These are phyloP conservation scores for Erinaceus europaeus DNA, from an alignment of 2,113 vertebrate genomes.

Conservation along the genomic window DNA sequence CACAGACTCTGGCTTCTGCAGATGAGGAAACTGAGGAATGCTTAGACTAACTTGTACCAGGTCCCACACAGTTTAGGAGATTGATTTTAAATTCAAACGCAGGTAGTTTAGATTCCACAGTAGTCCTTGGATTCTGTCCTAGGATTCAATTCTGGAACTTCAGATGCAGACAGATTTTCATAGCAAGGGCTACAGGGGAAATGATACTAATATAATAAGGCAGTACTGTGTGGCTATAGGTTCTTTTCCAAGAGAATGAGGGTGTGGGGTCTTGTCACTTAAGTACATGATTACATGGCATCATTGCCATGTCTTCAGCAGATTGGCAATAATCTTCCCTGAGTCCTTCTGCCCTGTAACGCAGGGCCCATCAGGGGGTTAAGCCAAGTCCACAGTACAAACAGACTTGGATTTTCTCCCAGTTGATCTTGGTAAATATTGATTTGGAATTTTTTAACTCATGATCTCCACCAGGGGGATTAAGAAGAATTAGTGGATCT, in stretches of 20 bases:
- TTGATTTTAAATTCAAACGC: neutral
- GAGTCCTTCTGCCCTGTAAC: neutral
- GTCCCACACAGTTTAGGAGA: neutral
- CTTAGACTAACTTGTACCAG: neutral
- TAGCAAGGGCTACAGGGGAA: neutral
- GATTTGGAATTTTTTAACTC: conserved; percentile 13
- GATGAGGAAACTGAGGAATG: neutral
- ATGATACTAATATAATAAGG: conserved; percentile 16
- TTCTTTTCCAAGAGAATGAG: neutral
- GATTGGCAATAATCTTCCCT: neutral
- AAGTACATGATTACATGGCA: conserved; percentile 14
- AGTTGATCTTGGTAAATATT: neutral
- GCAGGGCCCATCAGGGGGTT: neutral
- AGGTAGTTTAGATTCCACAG: neutral
- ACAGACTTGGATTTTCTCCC: neutral
- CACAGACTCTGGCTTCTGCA: neutral
- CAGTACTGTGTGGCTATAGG: neutral
- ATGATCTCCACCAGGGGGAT: neutral
- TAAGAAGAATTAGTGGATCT: neutral
- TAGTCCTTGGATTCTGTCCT: neutral
- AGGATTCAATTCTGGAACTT: neutral
- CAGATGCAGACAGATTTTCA: neutral
- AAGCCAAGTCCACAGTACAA: neutral
- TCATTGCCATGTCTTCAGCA: neutral
- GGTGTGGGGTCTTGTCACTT: neutral